These are phyloP conservation scores for Sylvilagus bachmani DNA, from an alignment of 2,113 vertebrate species.

Conservation along the genomic window DNA sequence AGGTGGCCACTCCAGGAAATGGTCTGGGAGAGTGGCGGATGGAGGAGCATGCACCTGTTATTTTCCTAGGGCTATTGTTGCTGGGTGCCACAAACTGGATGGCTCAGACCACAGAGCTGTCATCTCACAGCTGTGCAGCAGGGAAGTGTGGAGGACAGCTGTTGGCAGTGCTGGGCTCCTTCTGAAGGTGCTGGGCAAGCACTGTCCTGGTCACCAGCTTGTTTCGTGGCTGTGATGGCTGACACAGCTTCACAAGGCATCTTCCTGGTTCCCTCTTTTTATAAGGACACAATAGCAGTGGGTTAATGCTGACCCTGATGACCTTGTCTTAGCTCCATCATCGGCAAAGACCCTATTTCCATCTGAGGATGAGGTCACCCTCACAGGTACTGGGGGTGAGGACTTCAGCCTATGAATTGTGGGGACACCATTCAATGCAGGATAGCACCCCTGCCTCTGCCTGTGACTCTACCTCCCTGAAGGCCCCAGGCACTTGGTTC, in stretches of 20 bases:
- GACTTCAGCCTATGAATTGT: not conserved
- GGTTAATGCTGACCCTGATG: not conserved
- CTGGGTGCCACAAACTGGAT: no score
- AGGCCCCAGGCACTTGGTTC: fast-evolving
- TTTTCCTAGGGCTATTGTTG: not conserved
- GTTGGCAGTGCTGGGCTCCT: not conserved
- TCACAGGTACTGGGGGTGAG: not conserved
- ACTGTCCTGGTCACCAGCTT: not conserved
- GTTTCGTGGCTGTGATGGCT: not conserved
- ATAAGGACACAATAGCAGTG: not conserved
- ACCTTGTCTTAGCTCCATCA: not conserved
- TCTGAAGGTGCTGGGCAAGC: not conserved
- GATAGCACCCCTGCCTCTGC: not conserved
- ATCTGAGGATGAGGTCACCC: not conserved
- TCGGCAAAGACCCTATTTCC: not conserved
- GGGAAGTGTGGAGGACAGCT: not conserved
- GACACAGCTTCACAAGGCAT: not conserved
- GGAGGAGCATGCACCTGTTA: no score
- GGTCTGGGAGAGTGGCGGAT: not conserved
- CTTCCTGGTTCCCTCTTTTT: not conserved
- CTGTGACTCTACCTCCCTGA: not conserved
- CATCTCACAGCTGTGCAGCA: not conserved
- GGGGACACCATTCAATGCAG: not conserved
- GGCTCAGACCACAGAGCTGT: not conserved
- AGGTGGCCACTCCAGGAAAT: no score